phyloP scores from a whole-genome alignment of 2,888 invertebrate species.

The Leptinotarsa tumamoca region DNA sequence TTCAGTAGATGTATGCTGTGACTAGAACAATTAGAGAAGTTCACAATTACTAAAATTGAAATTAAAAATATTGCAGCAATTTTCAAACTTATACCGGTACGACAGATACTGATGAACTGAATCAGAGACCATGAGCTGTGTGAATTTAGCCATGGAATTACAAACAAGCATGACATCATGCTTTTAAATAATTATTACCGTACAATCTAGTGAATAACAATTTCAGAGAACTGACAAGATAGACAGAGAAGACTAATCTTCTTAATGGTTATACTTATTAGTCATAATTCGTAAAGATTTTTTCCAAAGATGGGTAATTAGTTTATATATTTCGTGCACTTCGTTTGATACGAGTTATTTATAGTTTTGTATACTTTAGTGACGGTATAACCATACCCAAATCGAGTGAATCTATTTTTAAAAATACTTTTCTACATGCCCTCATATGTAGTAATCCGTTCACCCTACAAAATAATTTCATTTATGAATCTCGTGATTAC shows the following conservation, averaged over 20 bases:
- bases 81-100: conserved; percentile 46
- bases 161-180: conserved; percentile 55
- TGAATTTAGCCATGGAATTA: conserved; percentile 38
- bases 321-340: neutral
- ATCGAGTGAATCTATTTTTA: neutral
- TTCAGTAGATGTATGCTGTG: conserved; percentile 42
- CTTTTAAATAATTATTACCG: conserved; percentile 57
- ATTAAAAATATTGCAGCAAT: conserved; percentile 30
- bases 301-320: neutral
- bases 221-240: conserved; percentile 40
- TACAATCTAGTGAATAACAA: conserved; percentile 50
- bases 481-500: too few species aligned
- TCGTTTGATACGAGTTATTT: conserved; percentile 2
- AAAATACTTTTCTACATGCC: neutral
- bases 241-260: neutral
- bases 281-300: neutral
- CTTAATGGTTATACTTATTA: neutral
- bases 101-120: conserved; percentile 39
- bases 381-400: neutral
- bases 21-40: conserved; percentile 52
- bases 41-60: conserved; percentile 26
- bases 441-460: neutral
- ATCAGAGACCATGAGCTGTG: conserved; percentile 43
- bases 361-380: conserved; percentile 20
- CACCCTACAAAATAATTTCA: neutral